These are phyloP conservation scores for Antheraea assamensis DNA, from an alignment of 2,888 invertebrate species.

Conservation along the genomic window DNA sequence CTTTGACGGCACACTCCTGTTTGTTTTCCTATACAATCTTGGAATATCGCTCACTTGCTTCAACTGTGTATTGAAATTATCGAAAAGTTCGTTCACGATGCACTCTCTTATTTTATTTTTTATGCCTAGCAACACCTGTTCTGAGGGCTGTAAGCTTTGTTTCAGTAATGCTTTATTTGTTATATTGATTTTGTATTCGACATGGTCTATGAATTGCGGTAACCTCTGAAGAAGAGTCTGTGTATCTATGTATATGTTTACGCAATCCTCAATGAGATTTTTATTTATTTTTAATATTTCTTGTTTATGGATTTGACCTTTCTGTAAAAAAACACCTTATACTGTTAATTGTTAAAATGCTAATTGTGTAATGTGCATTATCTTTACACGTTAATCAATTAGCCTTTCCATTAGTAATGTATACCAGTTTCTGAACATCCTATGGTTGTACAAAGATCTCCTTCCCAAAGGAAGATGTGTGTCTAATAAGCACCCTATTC, in stretches of 20 bases:
- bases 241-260: slow-evolving; percentile 65
- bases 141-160: slow-evolving; percentile 57
- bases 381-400: too few species aligned
- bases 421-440: too few species aligned
- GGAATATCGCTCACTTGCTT: slow-evolving; percentile 96
- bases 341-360: background rate
- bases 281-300: slow-evolving; percentile 63
- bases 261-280: slow-evolving; percentile 63
- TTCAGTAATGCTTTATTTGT: slow-evolving; percentile 51
- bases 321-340: slow-evolving; percentile 49
- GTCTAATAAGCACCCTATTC: too few species aligned
- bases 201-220: slow-evolving; percentile 56
- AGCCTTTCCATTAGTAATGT: too few species aligned
- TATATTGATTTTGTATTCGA: slow-evolving; percentile 53
- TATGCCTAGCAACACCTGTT: slow-evolving; percentile 49
- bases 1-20: slow-evolving; percentile 91
- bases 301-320: slow-evolving; percentile 47
- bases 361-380: too few species aligned
- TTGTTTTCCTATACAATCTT: slow-evolving; percentile 94
- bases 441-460: too few species aligned
- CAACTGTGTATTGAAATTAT: slow-evolving; percentile 81
- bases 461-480: too few species aligned
- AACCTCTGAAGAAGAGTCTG: slow-evolving; percentile 55
- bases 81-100: slow-evolving; percentile 68
- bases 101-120: slow-evolving; percentile 62